phyloP scores from a whole-genome alignment of 2,797 vertebrate genomes.

The Buphagus erythrorhynchus region DNA sequence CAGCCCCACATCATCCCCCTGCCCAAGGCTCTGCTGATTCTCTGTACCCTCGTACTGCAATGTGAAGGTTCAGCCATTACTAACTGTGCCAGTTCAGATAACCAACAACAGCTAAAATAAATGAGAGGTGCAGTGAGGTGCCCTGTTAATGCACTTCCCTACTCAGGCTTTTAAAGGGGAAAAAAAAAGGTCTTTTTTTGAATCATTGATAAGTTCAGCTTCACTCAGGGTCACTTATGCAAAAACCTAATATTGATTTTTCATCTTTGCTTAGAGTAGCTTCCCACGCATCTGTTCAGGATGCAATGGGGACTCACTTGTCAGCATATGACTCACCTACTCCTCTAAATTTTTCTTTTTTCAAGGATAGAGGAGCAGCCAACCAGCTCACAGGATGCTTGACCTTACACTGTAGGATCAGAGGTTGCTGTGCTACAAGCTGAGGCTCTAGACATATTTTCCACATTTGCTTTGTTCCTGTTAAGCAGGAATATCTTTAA shows the following conservation, averaged over 20 bases:
- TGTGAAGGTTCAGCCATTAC: not conserved
- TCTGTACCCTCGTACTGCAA: not conserved
- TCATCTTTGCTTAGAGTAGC: conserved; percentile 55
- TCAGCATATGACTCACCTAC: conserved; percentile 71
- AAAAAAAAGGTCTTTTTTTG: conserved; percentile 56
- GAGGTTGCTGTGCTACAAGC: not conserved
- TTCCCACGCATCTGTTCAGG: conserved; percentile 69
- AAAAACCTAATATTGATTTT: conserved; percentile 60
- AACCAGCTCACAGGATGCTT: not conserved
- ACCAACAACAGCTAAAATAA: not conserved
- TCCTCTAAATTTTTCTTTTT: conserved; percentile 66
- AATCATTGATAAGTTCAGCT: conserved; percentile 81
- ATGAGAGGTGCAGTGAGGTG: not conserved
- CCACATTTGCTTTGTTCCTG: conserved; percentile 20
- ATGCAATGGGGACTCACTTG: conserved; percentile 75
- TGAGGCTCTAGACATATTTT: conserved; percentile 15
- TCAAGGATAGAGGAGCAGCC: conserved; percentile 30
- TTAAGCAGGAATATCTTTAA: conserved; percentile 63
- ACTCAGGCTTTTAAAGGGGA: conserved; percentile 26
- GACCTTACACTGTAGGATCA: conserved; percentile 30
- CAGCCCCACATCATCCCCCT: accelerated
- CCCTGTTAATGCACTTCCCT: conserved; percentile 49
- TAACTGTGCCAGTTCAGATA: not conserved
- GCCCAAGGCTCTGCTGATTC: not conserved
- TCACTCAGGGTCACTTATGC: conserved; percentile 64